Base-by-base conservation (phyloP, 1,140 invertebrate genomes). In the Nephila pilipes region DNA sequence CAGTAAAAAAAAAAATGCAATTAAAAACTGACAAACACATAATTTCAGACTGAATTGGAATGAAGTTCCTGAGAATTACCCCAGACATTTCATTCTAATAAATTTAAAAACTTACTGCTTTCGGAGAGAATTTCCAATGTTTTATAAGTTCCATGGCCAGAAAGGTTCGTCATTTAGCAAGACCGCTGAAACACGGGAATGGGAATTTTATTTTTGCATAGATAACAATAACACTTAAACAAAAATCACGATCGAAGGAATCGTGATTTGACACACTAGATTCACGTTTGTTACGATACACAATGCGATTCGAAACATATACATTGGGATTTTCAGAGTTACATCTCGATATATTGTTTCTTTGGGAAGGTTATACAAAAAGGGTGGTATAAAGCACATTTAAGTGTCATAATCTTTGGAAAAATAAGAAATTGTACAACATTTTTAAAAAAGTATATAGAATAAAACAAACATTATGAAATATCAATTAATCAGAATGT, bases 81-180 rank as follows among this genome's bases (percentile, higher is more conserved):
- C 22, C 58, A 60, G 58, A 60, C 20, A 46, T 75, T 55, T 54
- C 80, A 46, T 20, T 85, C 46, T 57, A 85, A 25, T 58, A 87
- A 63, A 60, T 32, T 87, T 46, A 20, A 60, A 88, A 22, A 88
- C 85, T 88, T 88, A 88, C 85, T 88, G 25, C 85, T 69, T 88
- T 88, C 16, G 58, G 25, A 38, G 85, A 88, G 63, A 88, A 88
- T 88, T 88, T 88, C 85, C 85, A 88, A 65, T 88, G 85, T 88
- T 88, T 88, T 88, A 88, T 65, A 88, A 88, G 85, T 63, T 88
- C 85, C 85, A 88, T 88, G 20, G 69, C 63, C 85, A 69, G 60
- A 63, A 65, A 69, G 6, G 60, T 32, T 29, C 85, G 36, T 88
- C 85, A 88, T 88, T 88, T 58, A 85, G 83, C 55, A 25, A 85